A percentile compares a stretch with the other conserved stretches of the same genome.
Evolutionary conservation across 2,888 invertebrate species (phyloP).

Genomic region (Fabriciana adippe): DNA sequence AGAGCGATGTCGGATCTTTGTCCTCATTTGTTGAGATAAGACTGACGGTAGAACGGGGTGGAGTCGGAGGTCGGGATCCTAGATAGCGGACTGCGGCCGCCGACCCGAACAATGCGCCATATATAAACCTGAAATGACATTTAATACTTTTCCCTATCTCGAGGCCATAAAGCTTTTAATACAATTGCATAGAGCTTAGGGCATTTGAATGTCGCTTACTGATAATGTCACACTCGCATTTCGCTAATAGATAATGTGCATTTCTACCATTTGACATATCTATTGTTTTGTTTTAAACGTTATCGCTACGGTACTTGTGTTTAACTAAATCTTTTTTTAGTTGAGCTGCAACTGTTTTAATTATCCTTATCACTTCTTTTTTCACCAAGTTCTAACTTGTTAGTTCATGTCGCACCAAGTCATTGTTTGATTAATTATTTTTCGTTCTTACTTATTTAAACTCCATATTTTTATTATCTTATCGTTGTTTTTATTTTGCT

Average conservation of each 20-base stretch:
- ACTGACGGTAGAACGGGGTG: constrained; percentile 63
- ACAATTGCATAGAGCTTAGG: constrained; percentile 25
- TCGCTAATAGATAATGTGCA: constrained; percentile 42
- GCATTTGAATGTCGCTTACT: constrained; percentile 35
- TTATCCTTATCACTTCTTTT: not conserved
- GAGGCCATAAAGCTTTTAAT: constrained; percentile 39
- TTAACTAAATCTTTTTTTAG: not conserved
- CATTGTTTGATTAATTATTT: constrained; percentile 25
- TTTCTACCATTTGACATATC: constrained; percentile 46
- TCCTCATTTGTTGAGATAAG: constrained; percentile 76
- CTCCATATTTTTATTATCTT: constrained; percentile 32
- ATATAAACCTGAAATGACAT: constrained; percentile 28
- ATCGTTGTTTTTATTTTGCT: constrained; percentile 28
- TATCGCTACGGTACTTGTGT: constrained; percentile 4
- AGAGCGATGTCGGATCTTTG: constrained; percentile 53
- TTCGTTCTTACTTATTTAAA: constrained; percentile 23
- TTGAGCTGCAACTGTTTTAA: not conserved
- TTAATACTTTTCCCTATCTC: constrained; percentile 38
- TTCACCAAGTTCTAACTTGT: constrained; percentile 19
- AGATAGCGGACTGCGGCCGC: constrained; percentile 66
- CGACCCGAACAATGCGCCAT: constrained; percentile 64
- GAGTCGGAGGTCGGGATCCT: constrained; percentile 67
- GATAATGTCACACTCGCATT: constrained; percentile 45
- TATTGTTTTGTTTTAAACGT: constrained; percentile 37
- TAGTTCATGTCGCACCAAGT: constrained; percentile 25